These are phyloP conservation scores for Euwallacea fornicatus DNA, from an alignment of 1,140 invertebrate species.

Conservation along the genomic window DNA sequence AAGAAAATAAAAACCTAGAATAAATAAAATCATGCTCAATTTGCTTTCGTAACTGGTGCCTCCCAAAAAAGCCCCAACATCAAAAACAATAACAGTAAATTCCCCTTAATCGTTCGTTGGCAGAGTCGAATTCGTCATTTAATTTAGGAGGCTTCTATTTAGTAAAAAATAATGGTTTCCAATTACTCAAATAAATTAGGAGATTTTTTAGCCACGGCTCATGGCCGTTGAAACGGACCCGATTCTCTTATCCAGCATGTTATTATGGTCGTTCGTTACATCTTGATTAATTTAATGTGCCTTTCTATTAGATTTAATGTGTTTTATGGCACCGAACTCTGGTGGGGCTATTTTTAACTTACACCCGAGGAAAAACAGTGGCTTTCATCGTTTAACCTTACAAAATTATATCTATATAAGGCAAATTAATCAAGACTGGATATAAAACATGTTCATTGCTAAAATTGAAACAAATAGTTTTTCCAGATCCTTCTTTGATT, in stretches of 20 bases:
- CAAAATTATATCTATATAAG: too few species aligned
- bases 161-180: constrained; percentile 21
- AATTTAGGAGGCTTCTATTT: constrained; percentile 12
- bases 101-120: constrained; percentile 1
- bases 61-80: background rate
- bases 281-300: constrained; percentile 32
- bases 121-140: background rate
- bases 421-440: too few species aligned
- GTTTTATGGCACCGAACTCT: background rate
- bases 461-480: too few species aligned
- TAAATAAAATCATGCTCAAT: too few species aligned
- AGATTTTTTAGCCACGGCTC: constrained; percentile 18
- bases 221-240: constrained; percentile 18
- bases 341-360: background rate
- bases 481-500: too few species aligned
- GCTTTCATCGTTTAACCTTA: too few species aligned
- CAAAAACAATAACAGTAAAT: constrained; percentile 15
- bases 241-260: constrained; percentile 2
- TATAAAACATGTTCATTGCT: too few species aligned
- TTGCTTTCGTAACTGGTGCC: background rate
- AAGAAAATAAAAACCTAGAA: too few species aligned
- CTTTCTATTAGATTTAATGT: constrained; percentile 19
- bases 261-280: constrained; percentile 27
- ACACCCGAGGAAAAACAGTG: too few species aligned
- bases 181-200: constrained; percentile 35